Evolutionary conservation across 1,140 invertebrate species (phyloP), one percentile per base, ranked within the genome.

Genomic region (Hesperophylax magnus): DNA sequence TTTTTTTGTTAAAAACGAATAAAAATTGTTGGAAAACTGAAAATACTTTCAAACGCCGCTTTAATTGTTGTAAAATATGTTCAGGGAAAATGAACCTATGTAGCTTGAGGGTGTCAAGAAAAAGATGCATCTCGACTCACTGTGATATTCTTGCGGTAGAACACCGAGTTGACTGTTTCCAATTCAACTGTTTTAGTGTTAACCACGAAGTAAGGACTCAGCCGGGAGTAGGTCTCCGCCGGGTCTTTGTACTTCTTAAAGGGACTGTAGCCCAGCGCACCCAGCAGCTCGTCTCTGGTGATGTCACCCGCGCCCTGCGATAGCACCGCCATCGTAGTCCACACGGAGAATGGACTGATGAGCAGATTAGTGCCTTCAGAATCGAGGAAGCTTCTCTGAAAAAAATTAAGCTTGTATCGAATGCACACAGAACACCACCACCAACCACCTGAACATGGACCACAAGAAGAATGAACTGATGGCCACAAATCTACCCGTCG

Each of bases 311-410:
- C 89, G 56, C 90, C 93, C 82, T 93, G 92, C 39, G 89, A 86
- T 9, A 92, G 78, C 84, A 93, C 88, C 4, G 91, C 87, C 6
- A 94, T 84, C 20, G 91, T 89, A 2, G 88, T 86, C 86, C 92
- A 92, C 0, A 93, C 89, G 77, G 92, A 93, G 61, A 91, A 88
- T 27, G 93, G 92, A 8, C 93, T 93, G 18, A 93, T 83, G 80
- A 94, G 88, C 52, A 92, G 84, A 85, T 93, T 93, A 6, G 86
- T 58, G 9, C 86, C 63, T 31, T 18, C 5, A 22, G 27, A 74
- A 75, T 76, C 9, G 76, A 27, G 9, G 34, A 27, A 27, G 60
- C 9, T 60, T 14, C 82, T 47, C 82, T 83, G 39, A 39, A 83
- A 83, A n/a, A 65, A 54, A 47, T 47, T 1, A 47, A 11, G 39